phyloP scores from a whole-genome alignment of 1,140 invertebrate species.

The Catajapyx aquilonaris region DNA sequence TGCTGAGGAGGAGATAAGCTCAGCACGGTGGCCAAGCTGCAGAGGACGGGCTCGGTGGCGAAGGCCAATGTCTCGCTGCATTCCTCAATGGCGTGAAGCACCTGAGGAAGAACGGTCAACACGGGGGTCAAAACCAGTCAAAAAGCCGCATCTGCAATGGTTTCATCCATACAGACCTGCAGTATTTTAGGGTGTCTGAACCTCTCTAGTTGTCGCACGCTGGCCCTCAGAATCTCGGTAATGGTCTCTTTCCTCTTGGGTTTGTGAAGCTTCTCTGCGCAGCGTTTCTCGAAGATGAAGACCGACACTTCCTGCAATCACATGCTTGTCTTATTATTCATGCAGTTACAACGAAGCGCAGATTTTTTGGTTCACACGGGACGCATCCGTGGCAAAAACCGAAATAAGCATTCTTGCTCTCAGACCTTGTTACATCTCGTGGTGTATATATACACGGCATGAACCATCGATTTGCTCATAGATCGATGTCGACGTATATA shows the following conservation, averaged over 20 bases:
- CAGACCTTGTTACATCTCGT: no score
- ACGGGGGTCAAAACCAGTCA: no score
- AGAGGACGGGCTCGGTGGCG: conserved; percentile 69
- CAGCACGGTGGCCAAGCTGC: conserved; percentile 69
- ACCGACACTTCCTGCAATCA: conserved; percentile 75
- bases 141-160: no score
- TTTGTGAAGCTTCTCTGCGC: conserved; percentile 84
- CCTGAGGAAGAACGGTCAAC: conserved; percentile 33
- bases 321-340: no score
- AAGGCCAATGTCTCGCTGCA: conserved; percentile 72
- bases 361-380: no score
- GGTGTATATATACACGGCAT: no score
- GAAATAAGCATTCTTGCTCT: no score
- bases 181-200: conserved; percentile 72
- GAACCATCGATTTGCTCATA: no score
- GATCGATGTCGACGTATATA: no score
- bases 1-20: no score
- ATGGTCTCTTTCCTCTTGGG: conserved; percentile 80
- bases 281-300: conserved; percentile 85
- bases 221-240: conserved; percentile 65
- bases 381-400: no score
- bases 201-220: conserved; percentile 58
- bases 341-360: no score
- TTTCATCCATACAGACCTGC: conserved; percentile 27
- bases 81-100: conserved; percentile 55